Evolutionary conservation across 2,797 vertebrate genomes (phyloP).

Genomic region (Margarornis squamiger): DNA sequence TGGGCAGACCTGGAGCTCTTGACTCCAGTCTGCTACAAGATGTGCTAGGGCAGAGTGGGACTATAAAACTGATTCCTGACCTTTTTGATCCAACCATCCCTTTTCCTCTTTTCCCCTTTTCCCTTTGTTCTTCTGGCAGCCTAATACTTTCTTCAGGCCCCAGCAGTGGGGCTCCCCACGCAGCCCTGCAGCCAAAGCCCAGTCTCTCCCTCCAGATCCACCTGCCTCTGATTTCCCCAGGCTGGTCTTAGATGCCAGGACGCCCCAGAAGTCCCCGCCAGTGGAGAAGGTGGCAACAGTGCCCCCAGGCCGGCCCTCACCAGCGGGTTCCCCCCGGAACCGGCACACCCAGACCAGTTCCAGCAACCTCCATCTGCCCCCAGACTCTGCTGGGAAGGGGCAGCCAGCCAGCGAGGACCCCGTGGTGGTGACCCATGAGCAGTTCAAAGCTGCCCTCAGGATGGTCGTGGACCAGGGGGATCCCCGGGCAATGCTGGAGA

Average conservation of each 20-base stretch:
- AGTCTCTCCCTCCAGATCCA: conserved; percentile 76
- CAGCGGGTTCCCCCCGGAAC: conserved; percentile 90
- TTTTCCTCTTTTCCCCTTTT: background rate
- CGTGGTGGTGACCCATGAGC: conserved; percentile 92
- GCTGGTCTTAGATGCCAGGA: conserved; percentile 77
- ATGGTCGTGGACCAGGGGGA: conserved; percentile 98
- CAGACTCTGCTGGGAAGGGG: conserved; percentile 80
- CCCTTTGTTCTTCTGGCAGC: conserved; percentile 19
- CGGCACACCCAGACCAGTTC: conserved; percentile 91
- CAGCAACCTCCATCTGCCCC: conserved; percentile 86
- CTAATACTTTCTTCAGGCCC: conserved; percentile 65
- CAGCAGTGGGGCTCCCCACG: conserved; percentile 67
- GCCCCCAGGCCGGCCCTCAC: conserved; percentile 88
- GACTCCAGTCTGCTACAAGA: background rate
- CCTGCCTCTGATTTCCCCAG: conserved; percentile 64
- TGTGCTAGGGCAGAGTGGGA: background rate
- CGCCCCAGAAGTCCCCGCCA: conserved; percentile 76
- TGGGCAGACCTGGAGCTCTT: background rate
- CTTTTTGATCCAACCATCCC: background rate
- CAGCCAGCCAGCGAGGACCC: conserved; percentile 82
- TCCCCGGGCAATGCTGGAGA: conserved; percentile 91
- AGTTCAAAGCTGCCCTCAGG: conserved; percentile 96
- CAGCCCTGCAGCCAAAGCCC: conserved; percentile 75
- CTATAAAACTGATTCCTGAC: background rate
- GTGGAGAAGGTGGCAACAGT: conserved; percentile 53